Evolutionary conservation across 2,888 invertebrate species (phyloP).

Genomic region (Agriopis marginaria): DNA sequence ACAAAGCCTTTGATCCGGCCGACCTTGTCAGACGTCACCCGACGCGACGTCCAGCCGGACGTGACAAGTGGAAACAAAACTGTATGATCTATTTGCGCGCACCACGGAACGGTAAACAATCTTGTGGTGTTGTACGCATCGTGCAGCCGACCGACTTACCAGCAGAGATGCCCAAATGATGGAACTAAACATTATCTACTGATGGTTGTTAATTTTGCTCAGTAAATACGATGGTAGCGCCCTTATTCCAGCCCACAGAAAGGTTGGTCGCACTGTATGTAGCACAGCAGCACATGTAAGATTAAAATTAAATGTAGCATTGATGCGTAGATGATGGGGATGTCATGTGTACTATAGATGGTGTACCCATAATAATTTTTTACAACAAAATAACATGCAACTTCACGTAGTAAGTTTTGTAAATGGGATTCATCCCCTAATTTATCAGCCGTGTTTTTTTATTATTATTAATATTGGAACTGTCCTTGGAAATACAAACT

Average conservation of each 20-base stretch:
- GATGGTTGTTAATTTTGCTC: background rate
- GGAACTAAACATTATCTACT: background rate
- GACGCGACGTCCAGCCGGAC: slow-evolving; percentile 19
- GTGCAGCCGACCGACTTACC: background rate
- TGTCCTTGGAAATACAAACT: too few species aligned
- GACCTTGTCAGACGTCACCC: slow-evolving; percentile 26
- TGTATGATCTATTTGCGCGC: slow-evolving; percentile 50
- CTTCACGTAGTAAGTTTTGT: too few species aligned
- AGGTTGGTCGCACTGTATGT: background rate
- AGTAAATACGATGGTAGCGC: background rate
- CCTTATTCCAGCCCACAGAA: background rate
- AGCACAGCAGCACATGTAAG: slow-evolving; percentile 27
- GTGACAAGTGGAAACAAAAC: slow-evolving; percentile 44
- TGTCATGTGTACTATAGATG: slow-evolving; percentile 4
- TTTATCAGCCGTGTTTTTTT: too few species aligned
- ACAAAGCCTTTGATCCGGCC: slow-evolving; percentile 15
- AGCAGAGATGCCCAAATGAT: background rate
- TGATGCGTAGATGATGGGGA: background rate
- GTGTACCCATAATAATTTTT: too few species aligned
- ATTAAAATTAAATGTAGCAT: slow-evolving; percentile 5
- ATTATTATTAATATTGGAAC: too few species aligned
- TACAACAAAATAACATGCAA: too few species aligned
- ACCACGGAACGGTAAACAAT: slow-evolving; percentile 43
- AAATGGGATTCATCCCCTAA: too few species aligned
- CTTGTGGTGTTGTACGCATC: slow-evolving; percentile 29